Percentiles rank a stretch among this genome's conserved stretches.
phyloP scores from a whole-genome alignment of 2,113 vertebrate genomes.

The Hassar affinis region DNA sequence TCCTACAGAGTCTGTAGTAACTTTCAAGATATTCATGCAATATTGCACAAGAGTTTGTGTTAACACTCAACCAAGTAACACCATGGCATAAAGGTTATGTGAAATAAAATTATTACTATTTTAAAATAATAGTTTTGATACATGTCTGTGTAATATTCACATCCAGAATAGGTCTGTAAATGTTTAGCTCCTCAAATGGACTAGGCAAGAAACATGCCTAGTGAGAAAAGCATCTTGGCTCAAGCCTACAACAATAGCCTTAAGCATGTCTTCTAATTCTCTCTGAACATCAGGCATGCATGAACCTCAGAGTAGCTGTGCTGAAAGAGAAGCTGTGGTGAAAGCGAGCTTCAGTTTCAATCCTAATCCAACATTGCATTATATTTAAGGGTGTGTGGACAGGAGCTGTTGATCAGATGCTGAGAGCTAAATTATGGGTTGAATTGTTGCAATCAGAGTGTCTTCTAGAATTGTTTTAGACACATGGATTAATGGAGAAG shows the following conservation, averaged over 20 bases:
- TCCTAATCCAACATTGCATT: conserved; percentile 18
- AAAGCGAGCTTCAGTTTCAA: background rate
- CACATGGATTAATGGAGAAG: background rate
- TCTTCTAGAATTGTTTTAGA: conserved; percentile 22
- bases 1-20: background rate
- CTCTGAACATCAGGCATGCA: background rate
- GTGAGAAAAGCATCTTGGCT: background rate
- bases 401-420: background rate
- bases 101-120: background rate
- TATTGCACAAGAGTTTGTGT: too few species aligned
- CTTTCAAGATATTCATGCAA: background rate
- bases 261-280: background rate
- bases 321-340: conserved; percentile 11
- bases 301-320: conserved; percentile 1
- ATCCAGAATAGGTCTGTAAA: background rate
- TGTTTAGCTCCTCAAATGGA: background rate
- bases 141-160: background rate
- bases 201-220: background rate
- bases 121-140: background rate
- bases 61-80: background rate
- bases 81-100: background rate
- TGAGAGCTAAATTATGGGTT: conserved; percentile 9
- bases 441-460: background rate
- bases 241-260: background rate
- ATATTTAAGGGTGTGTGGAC: conserved; percentile 10